Base-by-base conservation (phyloP, 2,113 vertebrate species). In the Uropsilus gracilis region DNA sequence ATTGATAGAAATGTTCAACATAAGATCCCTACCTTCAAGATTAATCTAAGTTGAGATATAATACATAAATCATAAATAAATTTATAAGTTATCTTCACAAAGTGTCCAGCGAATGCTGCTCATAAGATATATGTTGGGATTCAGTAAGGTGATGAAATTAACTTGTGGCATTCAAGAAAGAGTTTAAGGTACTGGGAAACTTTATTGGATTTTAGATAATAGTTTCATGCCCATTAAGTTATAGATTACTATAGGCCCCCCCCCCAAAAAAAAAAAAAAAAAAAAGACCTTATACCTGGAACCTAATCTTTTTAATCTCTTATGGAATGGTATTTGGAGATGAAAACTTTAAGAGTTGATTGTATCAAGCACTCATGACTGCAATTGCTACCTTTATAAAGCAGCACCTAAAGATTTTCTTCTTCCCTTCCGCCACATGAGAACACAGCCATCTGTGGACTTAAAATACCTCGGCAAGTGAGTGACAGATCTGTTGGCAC, bases 131-230 rank as follows among this genome's bases (percentile, higher is more conserved):
- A 7, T 64, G 3, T n/a, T 82, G 32, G 55, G 20, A 42, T 48
- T 93, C 53, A 64, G 16, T 37, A 32, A 95, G 64, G 46, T 64
- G 32, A 71, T 11, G n/a, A 92, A 77, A 90, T 28, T 66, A 88
- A 34, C 53, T 26, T 83, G 13, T 22, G 37, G 6, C 6, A 73
- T 16, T 80, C 72, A 66, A 57, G 9, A 73, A 68, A 53, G 14
- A 5, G 64, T 80, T 48, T 30, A 17, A 84, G 32, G 28, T 34
- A 59, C 55, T 48, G 1, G 6, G n/a, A 63, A 82, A 37, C 61
- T 42, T 42, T 37, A 39, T 53, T 39, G 16, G 59, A 22, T 17
- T 34, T 72, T 17, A 71, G 14, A 16, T 22, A 71, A 86, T 68
- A 6, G 8, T 66, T 32, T 32, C 6, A 12, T 34, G 4, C 6